phyloP scores from a whole-genome alignment of 2,113 vertebrate genomes.

The Hymenochirus boettgeri region DNA sequence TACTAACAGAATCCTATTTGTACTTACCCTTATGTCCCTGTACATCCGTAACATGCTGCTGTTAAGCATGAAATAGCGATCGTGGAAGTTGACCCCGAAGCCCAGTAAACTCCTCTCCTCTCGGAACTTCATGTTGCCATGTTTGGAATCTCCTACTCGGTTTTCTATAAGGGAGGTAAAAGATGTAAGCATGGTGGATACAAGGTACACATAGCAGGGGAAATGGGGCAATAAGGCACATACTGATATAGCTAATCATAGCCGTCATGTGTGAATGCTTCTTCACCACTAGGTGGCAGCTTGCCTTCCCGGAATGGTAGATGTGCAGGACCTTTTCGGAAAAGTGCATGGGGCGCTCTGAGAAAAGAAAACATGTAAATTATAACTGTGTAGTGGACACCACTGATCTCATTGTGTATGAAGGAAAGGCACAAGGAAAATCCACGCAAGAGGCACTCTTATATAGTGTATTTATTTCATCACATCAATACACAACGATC shows the following conservation, averaged over 20 bases:
- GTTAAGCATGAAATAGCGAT: slow-evolving; percentile 90
- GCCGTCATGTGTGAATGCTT: slow-evolving; percentile 79
- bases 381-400: no score
- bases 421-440: no score
- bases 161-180: slow-evolving; percentile 66
- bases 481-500: no score
- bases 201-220: not conserved
- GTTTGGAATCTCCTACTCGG: slow-evolving; percentile 78
- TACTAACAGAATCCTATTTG: no score
- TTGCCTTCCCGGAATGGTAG: slow-evolving; percentile 73
- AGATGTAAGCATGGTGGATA: not conserved
- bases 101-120: slow-evolving; percentile 82
- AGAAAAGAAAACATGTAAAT: not conserved
- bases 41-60: slow-evolving; percentile 78
- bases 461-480: no score
- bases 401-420: no score
- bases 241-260: slow-evolving; percentile 82
- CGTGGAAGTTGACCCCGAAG: slow-evolving; percentile 72
- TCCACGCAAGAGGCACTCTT: no score
- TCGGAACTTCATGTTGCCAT: slow-evolving; percentile 86
- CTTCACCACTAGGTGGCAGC: slow-evolving; percentile 84
- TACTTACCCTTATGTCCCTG: slow-evolving; percentile 84
- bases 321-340: slow-evolving; percentile 85
- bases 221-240: not conserved
- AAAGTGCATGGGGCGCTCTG: slow-evolving; percentile 88